These are phyloP conservation scores for Ormyrus labotus DNA, from an alignment of 2,888 invertebrate genomes.

Conservation along the genomic window DNA sequence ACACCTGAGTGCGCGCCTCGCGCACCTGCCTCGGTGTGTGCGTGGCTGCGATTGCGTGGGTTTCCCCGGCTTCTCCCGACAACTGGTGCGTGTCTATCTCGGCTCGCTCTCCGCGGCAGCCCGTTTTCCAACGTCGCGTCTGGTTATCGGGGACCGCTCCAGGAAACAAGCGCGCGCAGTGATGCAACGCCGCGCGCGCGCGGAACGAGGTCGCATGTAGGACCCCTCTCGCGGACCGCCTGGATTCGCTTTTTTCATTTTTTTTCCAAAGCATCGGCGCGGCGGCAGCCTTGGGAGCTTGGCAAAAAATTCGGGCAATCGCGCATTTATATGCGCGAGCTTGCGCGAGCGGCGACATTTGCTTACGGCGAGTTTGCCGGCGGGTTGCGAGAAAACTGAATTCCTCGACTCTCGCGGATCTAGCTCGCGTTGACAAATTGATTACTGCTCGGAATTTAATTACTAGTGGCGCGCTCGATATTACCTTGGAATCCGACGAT, in stretches of 20 bases:
- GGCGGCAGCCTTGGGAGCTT: conserved; percentile 38
- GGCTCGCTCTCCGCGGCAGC: conserved; percentile 41
- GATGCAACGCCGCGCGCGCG: conserved; percentile 49
- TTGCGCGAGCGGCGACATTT: no score
- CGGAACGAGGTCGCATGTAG: conserved; percentile 28
- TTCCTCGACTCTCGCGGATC: not conserved
- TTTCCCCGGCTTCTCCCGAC: conserved; percentile 58
- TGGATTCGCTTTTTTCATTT: conserved; percentile 19
- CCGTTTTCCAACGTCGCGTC: conserved; percentile 55
- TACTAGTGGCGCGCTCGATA: not conserved
- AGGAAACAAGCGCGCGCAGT: conserved; percentile 56
- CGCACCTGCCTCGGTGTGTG: not conserved
- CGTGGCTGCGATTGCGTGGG: conserved; percentile 57
- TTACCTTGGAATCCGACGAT: not conserved
- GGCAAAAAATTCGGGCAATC: conserved; percentile 31
- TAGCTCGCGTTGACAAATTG: conserved; percentile 11
- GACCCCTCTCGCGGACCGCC: conserved; percentile 9
- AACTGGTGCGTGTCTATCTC: conserved; percentile 64
- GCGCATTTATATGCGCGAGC: conserved; percentile 20
- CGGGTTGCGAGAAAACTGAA: conserved; percentile 23
- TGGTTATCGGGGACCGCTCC: conserved; percentile 56
- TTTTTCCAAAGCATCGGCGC: conserved; percentile 22
- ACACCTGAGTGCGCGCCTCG: conserved; percentile 60
- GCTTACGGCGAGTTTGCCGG: not conserved
- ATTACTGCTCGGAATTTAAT: not conserved